Conservation (phyloP, 1,140 invertebrate species). For the Spodoptera frugiperda region DNA sequence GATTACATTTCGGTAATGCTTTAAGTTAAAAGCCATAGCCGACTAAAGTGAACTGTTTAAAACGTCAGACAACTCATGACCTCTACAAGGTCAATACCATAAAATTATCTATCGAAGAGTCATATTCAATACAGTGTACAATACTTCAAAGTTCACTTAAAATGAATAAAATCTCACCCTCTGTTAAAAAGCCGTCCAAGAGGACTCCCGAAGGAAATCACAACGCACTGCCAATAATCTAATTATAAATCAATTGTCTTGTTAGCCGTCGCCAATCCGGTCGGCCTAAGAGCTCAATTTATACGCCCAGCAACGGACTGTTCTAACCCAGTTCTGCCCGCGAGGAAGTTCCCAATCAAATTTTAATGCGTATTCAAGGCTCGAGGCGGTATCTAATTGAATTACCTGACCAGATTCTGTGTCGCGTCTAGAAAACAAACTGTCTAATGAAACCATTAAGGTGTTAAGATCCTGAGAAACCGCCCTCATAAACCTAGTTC, state of each 20-base stretch:
- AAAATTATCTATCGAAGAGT: no score
- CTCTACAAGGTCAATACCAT: no score
- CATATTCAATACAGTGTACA: no score
- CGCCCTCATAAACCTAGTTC: background rate
- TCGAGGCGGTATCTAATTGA: conserved; percentile 44
- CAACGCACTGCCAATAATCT: conserved; percentile 38
- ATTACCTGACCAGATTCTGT: conserved; percentile 50
- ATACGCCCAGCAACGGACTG: conserved; percentile 37
- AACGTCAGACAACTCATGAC: no score
- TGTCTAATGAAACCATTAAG: conserved; percentile 25
- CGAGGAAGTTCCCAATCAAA: conserved; percentile 54
- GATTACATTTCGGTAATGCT: no score
- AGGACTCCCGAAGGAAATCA: conserved; percentile 25
- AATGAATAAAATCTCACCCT: background rate
- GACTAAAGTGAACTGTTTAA: no score
- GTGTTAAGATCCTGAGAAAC: conserved; percentile 1
- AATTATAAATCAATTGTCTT: conserved; percentile 51
- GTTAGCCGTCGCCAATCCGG: conserved; percentile 42
- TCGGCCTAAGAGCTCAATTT: conserved; percentile 47
- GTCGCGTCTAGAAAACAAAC: conserved; percentile 43
- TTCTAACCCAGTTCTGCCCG: conserved; percentile 38
- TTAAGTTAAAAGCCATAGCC: no score
- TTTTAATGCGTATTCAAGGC: conserved; percentile 52
- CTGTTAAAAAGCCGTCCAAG: background rate
- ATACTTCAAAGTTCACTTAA: background rate